Percentiles rank a stretch among this genome's conserved stretches.
These are phyloP conservation scores for Lampropteryx suffumata DNA, from an alignment of 2,888 invertebrate genomes.

Conservation along the genomic window DNA sequence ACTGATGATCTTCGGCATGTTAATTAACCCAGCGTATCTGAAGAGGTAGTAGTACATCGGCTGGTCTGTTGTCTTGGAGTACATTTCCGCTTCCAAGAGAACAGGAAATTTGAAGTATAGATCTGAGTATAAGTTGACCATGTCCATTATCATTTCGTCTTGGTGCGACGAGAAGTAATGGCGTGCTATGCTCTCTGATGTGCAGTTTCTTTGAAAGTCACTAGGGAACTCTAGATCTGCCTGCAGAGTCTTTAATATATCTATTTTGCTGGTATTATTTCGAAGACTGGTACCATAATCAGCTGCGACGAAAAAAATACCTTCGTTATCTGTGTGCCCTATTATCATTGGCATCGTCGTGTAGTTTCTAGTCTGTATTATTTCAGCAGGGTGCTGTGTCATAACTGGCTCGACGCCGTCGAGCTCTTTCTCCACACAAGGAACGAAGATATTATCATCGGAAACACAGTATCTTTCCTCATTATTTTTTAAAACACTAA, in stretches of 20 bases:
- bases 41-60: conserved; percentile 73
- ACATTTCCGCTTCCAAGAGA: conserved; percentile 63
- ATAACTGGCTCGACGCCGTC: conserved; percentile 63
- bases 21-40: conserved; percentile 64
- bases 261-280: conserved; percentile 39
- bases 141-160: conserved; percentile 67
- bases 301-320: conserved; percentile 65
- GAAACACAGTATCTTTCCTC: conserved; percentile 65
- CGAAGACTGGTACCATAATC: conserved; percentile 63
- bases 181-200: conserved; percentile 49
- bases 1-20: conserved; percentile 68
- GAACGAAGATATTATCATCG: conserved; percentile 62
- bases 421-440: conserved; percentile 66
- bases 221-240: conserved; percentile 62
- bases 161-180: conserved; percentile 61
- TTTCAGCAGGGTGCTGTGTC: conserved; percentile 58
- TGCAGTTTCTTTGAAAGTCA: conserved; percentile 54
- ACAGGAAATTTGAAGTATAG: conserved; percentile 69
- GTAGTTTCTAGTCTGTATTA: conserved; percentile 64
- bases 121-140: conserved; percentile 71
- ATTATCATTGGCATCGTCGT: conserved; percentile 74
- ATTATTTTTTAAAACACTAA: conserved; percentile 53
- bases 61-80: conserved; percentile 56
- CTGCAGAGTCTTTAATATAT: conserved; percentile 51
- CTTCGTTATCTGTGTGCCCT: conserved; percentile 71